phyloP scores from a whole-genome alignment of 1,140 invertebrate genomes.

The Zaprionus kolodkinae region DNA sequence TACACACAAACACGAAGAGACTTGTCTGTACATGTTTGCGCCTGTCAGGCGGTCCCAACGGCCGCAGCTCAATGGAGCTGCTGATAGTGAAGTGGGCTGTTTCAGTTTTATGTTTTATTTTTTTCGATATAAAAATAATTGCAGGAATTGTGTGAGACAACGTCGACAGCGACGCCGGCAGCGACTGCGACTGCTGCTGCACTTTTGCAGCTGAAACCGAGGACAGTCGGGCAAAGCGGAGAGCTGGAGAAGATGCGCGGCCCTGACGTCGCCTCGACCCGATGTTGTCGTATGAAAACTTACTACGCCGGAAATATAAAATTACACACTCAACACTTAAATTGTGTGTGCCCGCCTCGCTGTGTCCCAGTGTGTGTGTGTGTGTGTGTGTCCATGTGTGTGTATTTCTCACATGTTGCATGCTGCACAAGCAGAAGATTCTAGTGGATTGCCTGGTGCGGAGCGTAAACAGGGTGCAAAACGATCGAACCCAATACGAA shows the following conservation, averaged over 20 bases:
- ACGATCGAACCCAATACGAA: conserved; percentile 63
- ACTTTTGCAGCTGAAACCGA: conserved; percentile 71
- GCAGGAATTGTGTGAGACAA: conserved; percentile 75
- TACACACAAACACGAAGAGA: conserved; percentile 22
- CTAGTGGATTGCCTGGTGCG: conserved; percentile 51
- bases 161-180: conserved; percentile 50
- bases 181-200: conserved; percentile 50
- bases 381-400: conserved; percentile 19
- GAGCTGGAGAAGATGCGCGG: conserved; percentile 60
- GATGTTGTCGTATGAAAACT: conserved; percentile 76
- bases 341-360: conserved; percentile 52
- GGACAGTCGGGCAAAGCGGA: conserved; percentile 46
- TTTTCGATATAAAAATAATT: conserved; percentile 81
- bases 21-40: conserved; percentile 35
- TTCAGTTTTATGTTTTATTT: conserved; percentile 27
- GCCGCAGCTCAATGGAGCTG: conserved; percentile 8
- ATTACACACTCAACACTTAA: conserved; percentile 83
- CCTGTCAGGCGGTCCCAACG: background rate
- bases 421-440: conserved; percentile 70
- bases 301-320: conserved; percentile 82
- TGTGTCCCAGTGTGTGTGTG: conserved; percentile 10
- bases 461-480: conserved; percentile 65
- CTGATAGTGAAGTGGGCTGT: conserved; percentile 55
- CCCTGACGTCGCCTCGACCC: conserved; percentile 47
- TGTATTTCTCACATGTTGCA: conserved; percentile 60